Percentiles rank a stretch among this genome's conserved stretches.
These are phyloP conservation scores for Acropora yongei DNA, from an alignment of 64 coral and sea anemone species.

Conservation along the genomic window DNA sequence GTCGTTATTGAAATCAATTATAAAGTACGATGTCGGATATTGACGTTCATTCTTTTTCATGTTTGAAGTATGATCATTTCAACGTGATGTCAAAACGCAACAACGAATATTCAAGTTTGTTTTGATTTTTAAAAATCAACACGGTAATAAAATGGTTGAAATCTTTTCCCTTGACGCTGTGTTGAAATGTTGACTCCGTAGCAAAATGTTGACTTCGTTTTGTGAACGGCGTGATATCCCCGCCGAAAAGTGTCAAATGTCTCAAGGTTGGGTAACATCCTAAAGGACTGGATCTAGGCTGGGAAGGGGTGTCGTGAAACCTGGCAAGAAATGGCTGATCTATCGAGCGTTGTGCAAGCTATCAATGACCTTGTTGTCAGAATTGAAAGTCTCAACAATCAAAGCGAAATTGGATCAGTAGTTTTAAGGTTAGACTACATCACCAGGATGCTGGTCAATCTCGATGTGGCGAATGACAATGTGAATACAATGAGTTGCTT, in stretches of 20 bases:
- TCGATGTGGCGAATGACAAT: slow-evolving; percentile 36
- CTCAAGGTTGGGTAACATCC: not conserved
- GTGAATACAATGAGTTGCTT: slow-evolving; percentile 27
- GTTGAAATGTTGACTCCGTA: not conserved
- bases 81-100: slow-evolving; percentile 18
- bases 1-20: not conserved
- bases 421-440: slow-evolving; percentile 44
- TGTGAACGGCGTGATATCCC: not conserved
- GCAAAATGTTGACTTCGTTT: not conserved
- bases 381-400: slow-evolving; percentile 17
- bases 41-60: not conserved
- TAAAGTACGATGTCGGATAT: not conserved
- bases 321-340: too few species aligned
- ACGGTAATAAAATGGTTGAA: slow-evolving; percentile 3
- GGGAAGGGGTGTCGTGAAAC: too few species aligned
- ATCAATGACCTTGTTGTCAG: slow-evolving; percentile 45
- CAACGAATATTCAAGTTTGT: not conserved
- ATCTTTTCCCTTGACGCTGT: not conserved
- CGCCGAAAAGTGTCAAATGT: not conserved
- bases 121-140: slow-evolving; percentile 1
- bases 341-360: not conserved
- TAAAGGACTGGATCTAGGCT: not conserved
- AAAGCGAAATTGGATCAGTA: slow-evolving; percentile 6
- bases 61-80: slow-evolving; percentile 6
- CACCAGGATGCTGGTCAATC: slow-evolving; percentile 49